Evolutionary conservation across 2,888 invertebrate genomes (phyloP).

Genomic region (Drosophila pseudotalamancana): DNA sequence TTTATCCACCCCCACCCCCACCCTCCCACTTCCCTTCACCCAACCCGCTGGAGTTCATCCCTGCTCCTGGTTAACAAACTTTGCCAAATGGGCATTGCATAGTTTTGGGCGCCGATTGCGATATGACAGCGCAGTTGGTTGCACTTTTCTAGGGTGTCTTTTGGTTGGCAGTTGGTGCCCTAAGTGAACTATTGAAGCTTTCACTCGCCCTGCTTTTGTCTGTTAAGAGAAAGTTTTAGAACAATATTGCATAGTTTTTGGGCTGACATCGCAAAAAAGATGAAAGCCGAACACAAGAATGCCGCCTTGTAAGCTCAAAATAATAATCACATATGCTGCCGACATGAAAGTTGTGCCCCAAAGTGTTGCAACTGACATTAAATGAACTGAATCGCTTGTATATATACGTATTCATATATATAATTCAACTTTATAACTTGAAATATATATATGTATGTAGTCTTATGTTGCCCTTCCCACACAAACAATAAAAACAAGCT

Average conservation of each 20-base stretch:
- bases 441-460: too few relatives aligned
- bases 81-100: slow-evolving; percentile 52
- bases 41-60: not conserved
- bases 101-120: slow-evolving; percentile 54
- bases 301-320: slow-evolving; percentile 27
- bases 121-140: slow-evolving; percentile 47
- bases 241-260: slow-evolving; percentile 50
- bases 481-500: too few relatives aligned
- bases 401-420: too few relatives aligned
- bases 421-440: too few relatives aligned
- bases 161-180: slow-evolving; percentile 8
- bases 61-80: slow-evolving; percentile 19
- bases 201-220: slow-evolving; percentile 33
- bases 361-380: not conserved
- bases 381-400: too few relatives aligned
- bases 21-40: not conserved
- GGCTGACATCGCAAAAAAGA: slow-evolving; percentile 27
- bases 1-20: slow-evolving; percentile 19
- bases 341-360: slow-evolving; percentile 11
- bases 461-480: too few relatives aligned
- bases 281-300: slow-evolving; percentile 11
- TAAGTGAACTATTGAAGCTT: slow-evolving; percentile 47
- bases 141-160: slow-evolving; percentile 25
- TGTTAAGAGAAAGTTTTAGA: slow-evolving; percentile 30
- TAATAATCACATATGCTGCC: slow-evolving; percentile 40